These are phyloP conservation scores for Benthosema pterotum DNA, from an alignment of 2,797 vertebrate genomes.

Conservation along the genomic window DNA sequence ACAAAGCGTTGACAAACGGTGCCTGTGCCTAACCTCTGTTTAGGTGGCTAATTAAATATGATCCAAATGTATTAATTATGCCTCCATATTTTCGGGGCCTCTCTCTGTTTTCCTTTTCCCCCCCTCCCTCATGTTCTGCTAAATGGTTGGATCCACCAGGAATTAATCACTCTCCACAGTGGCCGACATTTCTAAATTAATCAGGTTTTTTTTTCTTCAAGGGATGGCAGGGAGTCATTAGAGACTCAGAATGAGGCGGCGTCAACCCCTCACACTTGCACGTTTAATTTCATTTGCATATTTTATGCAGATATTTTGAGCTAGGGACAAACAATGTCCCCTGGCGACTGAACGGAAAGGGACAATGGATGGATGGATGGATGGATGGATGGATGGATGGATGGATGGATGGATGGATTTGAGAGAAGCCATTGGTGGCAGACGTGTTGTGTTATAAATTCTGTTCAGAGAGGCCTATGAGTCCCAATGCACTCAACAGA, in stretches of 20 bases:
- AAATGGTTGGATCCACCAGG: constrained; percentile 74
- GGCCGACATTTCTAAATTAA: constrained; percentile 76
- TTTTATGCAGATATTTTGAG: constrained; percentile 71
- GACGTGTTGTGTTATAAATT: constrained; percentile 12
- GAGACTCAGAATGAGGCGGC: constrained; percentile 62
- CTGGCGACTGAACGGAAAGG: constrained; percentile 26
- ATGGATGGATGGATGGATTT: constrained; percentile 38
- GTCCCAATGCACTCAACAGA: too few species aligned
- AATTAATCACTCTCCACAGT: constrained; percentile 74
- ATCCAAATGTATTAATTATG: constrained; percentile 78
- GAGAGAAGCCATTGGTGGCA: constrained; percentile 21
- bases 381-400: constrained; percentile 39
- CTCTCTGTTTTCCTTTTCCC: constrained; percentile 48
- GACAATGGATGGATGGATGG: constrained; percentile 30
- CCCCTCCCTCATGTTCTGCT: constrained; percentile 66
- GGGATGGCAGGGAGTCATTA: constrained; percentile 71
- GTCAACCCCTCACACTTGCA: constrained; percentile 58
- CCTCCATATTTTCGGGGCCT: constrained; percentile 58
- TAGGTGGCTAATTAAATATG: constrained; percentile 70
- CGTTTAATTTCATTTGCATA: constrained; percentile 80
- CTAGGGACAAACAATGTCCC: constrained; percentile 60
- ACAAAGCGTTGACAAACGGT: constrained; percentile 66
- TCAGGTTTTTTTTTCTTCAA: constrained; percentile 69
- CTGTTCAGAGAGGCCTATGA: too few species aligned
- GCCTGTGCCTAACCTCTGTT: constrained; percentile 54